Conservation (phyloP, 2,797 vertebrate species). For the Diceros bicornis region DNA sequence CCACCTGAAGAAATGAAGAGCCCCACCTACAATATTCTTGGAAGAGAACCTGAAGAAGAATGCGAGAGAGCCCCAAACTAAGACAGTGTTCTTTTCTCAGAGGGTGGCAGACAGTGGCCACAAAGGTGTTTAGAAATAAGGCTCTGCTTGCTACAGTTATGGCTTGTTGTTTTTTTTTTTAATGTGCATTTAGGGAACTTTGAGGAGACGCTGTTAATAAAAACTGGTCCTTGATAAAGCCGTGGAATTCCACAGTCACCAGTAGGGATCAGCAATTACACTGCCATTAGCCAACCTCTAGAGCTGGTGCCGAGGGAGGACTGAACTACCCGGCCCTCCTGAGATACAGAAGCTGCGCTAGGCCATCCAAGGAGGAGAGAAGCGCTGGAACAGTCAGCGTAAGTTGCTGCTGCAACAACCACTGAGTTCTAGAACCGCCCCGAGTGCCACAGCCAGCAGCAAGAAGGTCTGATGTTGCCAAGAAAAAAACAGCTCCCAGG, state of each 20-base stretch:
- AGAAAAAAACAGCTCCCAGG: not conserved
- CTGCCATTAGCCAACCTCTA: fast-evolving
- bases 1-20: not conserved
- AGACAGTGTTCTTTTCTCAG: not conserved
- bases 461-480: not conserved
- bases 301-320: not conserved
- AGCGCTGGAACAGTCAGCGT: not conserved
- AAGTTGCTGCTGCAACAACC: not conserved
- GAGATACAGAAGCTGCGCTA: not conserved
- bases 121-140: not conserved
- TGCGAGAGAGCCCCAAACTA: not conserved
- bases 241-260: not conserved
- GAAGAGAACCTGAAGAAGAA: not conserved
- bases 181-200: not conserved
- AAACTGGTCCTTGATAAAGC: not conserved
- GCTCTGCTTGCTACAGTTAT: not conserved
- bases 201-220: not conserved
- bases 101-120: not conserved
- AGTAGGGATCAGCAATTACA: too few species aligned
- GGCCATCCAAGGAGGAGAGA: not conserved
- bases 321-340: fast-evolving
- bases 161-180: not conserved
- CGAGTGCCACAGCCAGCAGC: not conserved
- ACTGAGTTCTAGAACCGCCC: not conserved
- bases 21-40: not conserved